Percentiles rank a stretch among this genome's conserved stretches.
Conservation (phyloP, 2,113 vertebrate species). For the Solenodon paradoxus region DNA sequence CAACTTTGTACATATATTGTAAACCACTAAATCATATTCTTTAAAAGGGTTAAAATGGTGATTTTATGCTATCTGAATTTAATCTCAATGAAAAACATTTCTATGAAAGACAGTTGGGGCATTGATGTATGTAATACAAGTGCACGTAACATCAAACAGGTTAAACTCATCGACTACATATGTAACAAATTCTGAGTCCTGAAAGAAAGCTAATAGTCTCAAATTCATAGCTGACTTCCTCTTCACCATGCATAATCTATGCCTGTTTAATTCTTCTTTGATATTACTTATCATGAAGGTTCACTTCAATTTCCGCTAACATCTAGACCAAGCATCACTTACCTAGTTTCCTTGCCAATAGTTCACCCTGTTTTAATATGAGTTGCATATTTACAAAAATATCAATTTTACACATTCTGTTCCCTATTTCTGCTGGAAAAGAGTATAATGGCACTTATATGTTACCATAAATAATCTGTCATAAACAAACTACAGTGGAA, state of each 20-base stretch:
- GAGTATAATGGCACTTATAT: constrained; percentile 22
- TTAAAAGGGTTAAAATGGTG: not conserved
- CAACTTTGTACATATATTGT: no score
- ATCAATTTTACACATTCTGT: not conserved
- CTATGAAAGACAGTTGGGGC: not conserved
- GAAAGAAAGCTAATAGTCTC: not conserved
- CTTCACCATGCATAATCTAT: not conserved
- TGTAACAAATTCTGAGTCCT: not conserved
- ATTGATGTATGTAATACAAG: not conserved
- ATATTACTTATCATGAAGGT: not conserved
- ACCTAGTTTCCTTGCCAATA: not conserved
- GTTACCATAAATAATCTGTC: constrained; percentile 19
- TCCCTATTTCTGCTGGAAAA: constrained; percentile 7
- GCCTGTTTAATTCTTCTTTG: not conserved
- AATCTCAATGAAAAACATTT: not conserved
- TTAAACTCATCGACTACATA: not conserved
- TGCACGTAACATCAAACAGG: not conserved
- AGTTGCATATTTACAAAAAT: constrained; percentile 24
- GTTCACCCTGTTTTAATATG: constrained; percentile 20
- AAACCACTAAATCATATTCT: no score
- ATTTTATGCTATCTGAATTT: not conserved
- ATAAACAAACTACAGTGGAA: constrained; percentile 7
- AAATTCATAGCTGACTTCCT: not conserved
- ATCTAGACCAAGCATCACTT: not conserved
- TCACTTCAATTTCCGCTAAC: not conserved